Conservation (phyloP, 2,797 vertebrate species). For the Coracias cyanogaster region DNA sequence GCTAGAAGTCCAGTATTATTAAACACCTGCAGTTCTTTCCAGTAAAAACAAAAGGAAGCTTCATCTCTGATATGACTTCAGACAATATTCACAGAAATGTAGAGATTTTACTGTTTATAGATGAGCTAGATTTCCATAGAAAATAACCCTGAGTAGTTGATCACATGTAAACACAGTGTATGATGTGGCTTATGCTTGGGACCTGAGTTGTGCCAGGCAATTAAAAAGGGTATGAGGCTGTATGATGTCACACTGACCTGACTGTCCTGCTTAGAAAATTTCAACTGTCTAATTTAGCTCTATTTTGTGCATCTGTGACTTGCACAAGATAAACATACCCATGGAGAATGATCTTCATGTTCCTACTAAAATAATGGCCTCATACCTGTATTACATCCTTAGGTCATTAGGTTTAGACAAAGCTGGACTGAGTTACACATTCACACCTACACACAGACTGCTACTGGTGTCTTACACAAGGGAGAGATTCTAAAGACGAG, state of each 20-base stretch:
- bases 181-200: not conserved
- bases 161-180: accelerated
- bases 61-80: not conserved
- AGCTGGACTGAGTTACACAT: not conserved
- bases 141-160: not conserved
- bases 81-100: not conserved
- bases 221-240: not conserved
- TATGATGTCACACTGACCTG: not conserved
- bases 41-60: not conserved
- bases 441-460: not conserved
- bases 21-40: not conserved
- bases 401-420: not conserved
- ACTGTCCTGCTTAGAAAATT: not conserved
- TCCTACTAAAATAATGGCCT: not conserved
- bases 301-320: not conserved
- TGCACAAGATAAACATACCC: not conserved
- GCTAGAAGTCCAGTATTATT: not conserved
- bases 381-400: not conserved
- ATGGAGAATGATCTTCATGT: not conserved
- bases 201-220: not conserved
- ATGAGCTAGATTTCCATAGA: not conserved
- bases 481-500: not conserved
- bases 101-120: not conserved
- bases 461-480: not conserved
- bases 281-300: not conserved